Base-by-base conservation (phyloP, 2,797 vertebrate genomes). In the Phalloptychus januarius region DNA sequence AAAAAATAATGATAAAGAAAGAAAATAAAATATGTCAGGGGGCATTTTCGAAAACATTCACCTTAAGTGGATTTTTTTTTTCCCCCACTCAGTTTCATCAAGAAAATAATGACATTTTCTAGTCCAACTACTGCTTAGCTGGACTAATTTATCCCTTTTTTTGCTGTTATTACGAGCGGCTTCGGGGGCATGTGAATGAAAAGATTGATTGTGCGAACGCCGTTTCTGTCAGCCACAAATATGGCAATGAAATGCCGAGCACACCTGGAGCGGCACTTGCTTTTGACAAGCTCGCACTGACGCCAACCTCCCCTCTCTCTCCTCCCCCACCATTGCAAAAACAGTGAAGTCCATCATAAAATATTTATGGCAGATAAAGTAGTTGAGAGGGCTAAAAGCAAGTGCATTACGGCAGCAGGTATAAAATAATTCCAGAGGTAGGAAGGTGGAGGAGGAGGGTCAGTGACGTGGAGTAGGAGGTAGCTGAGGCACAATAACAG, bases 181-280 rank as follows among this genome's bases (percentile, higher is more conserved):
- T 95, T 86, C 50, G 72, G 92, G 67, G 92, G 89, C 89, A 90
- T 91, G 92, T 89, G 93, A 92, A 91, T 92, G 88, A 84, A 93
- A 91, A 93, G 94, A 95, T 91, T 93, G 93, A 95, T 94, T 93
- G 92, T 91, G 90, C 79, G 90, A 93, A 88, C 78, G 86, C 80
- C 0, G 83, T 89, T 94, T 93, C 87, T 93, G 94, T 94, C 94
- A 94, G 91, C 93, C 86, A 91, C 91, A 92, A 93, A 94, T 92
- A 90, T 71, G 91, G 88, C 92, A 87, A 89, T 92, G 91, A 93
- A 94, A 94, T 90, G 88, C 83, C 85, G 89, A 90, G 91, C 89
- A 82, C 90, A 94, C 91, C 92, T 92, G 88, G 85, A 93, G 86
- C 90, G 80, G 88, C 89, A 67, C 84, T 91, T 87, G 87, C 86